Evolutionary conservation across 2,888 invertebrate species (phyloP).

Genomic region (Amphipoea lucens): DNA sequence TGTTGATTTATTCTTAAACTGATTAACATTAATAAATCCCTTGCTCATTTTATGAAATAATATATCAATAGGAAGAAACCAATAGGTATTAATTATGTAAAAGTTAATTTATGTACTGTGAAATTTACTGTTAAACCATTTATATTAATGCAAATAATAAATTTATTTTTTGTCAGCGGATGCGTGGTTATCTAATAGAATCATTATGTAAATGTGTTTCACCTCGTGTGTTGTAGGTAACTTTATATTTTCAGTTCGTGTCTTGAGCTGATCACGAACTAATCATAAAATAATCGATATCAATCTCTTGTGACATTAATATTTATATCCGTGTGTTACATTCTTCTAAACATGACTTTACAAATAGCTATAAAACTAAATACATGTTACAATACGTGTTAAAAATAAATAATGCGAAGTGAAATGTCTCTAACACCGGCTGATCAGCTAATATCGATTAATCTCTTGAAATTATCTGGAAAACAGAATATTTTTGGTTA

Average conservation of each 20-base stretch:
- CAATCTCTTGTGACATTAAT: constrained; percentile 46
- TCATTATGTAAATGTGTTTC: constrained; percentile 53
- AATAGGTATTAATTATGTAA: constrained; percentile 49
- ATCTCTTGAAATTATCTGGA: constrained; percentile 34
- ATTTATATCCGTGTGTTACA: constrained; percentile 32
- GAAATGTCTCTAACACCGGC: constrained; percentile 19
- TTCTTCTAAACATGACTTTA: constrained; percentile 25
- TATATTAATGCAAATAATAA: constrained; percentile 51
- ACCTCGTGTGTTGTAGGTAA: constrained; percentile 26
- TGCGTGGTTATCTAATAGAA: constrained; percentile 54
- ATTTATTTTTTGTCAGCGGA: constrained; percentile 36
- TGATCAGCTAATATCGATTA: constrained; percentile 5
- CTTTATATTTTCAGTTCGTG: constrained; percentile 42
- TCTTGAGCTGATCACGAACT: constrained; percentile 44
- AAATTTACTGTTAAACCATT: constrained; percentile 55
- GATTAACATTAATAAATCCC: constrained; percentile 16
- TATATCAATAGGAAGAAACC: constrained; percentile 40
- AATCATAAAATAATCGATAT: constrained; percentile 46
- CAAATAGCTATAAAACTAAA: constrained; percentile 12
- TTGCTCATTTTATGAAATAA: constrained; percentile 24
- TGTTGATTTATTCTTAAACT: constrained; percentile 3
- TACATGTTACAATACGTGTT: constrained; percentile 4
- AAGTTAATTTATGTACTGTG: constrained; percentile 63
- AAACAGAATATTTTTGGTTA: constrained; percentile 28
- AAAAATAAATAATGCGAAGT: constrained; percentile 5